Conservation (phyloP, 2,888 invertebrate species). For the Heliothis peltigera region DNA sequence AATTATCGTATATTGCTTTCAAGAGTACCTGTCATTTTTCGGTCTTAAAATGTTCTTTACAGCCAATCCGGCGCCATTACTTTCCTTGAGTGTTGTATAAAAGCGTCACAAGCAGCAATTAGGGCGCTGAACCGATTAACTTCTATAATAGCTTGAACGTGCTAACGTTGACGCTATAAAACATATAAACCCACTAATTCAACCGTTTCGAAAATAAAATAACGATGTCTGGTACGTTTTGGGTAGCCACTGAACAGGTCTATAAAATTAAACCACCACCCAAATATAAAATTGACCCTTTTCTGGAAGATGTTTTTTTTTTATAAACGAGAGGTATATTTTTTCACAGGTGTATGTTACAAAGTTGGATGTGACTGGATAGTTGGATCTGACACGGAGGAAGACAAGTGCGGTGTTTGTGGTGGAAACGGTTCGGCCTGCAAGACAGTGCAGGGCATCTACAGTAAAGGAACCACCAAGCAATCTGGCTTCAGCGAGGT, state of each 20-base stretch:
- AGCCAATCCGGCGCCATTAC: conserved; percentile 24
- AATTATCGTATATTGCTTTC: background rate
- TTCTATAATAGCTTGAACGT: conserved; percentile 38
- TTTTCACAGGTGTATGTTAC: conserved; percentile 89
- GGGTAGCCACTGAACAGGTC: background rate
- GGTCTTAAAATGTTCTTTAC: conserved; percentile 7
- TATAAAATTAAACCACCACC: background rate
- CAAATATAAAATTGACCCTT: background rate
- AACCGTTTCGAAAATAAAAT: conserved; percentile 36
- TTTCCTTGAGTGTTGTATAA: conserved; percentile 28
- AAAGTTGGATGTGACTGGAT: conserved; percentile 98
- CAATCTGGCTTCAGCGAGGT: conserved; percentile 90
- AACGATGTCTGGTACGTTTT: conserved; percentile 9
- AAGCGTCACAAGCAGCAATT: conserved; percentile 49
- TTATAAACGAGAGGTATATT: background rate
- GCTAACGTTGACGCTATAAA: conserved; percentile 38
- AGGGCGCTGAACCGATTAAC: conserved; percentile 52
- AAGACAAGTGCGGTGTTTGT: conserved; percentile 96
- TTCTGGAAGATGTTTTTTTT: background rate
- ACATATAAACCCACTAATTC: conserved; percentile 10
- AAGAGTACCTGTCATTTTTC: background rate
- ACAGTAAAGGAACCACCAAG: conserved; percentile 91
- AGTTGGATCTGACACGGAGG: conserved; percentile 94
- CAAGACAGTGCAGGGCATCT: conserved; percentile 93
- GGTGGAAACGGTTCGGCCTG: conserved; percentile 96